phyloP scores from a whole-genome alignment of 1,140 invertebrate species.

The Cydia splendana region DNA sequence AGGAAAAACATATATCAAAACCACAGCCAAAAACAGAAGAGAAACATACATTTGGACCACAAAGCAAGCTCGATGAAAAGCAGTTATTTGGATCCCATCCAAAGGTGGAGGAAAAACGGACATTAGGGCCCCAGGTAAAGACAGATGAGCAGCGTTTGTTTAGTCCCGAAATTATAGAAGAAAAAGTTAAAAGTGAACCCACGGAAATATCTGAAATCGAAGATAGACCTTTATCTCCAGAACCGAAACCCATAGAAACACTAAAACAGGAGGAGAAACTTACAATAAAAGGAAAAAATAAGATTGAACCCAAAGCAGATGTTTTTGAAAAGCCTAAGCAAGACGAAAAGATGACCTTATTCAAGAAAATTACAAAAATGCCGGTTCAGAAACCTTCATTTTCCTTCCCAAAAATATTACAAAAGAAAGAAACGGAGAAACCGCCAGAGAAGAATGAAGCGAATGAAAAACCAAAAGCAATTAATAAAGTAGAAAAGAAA shows the following conservation, averaged over 20 bases:
- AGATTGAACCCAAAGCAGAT: not conserved
- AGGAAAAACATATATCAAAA: not conserved
- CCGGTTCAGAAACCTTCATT: conserved; percentile 68
- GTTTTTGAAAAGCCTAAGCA: conserved; percentile 56
- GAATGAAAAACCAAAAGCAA: conserved; percentile 46
- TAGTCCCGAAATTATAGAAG: not conserved
- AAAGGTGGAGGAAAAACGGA: not conserved
- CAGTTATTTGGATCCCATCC: conserved; percentile 1
- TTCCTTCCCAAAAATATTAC: conserved; percentile 65
- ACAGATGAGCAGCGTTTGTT: conserved; percentile 11
- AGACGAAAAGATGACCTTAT: conserved; percentile 72
- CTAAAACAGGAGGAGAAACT: conserved; percentile 51
- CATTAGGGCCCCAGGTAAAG: conserved; percentile 3
- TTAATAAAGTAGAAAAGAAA: conserved; percentile 55
- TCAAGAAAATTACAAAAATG: conserved; percentile 76
- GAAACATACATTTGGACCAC: conserved; percentile 53
- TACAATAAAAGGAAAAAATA: conserved; percentile 16
- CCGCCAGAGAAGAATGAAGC: conserved; percentile 38
- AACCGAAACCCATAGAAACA: conserved; percentile 36
- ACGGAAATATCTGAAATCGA: not conserved
- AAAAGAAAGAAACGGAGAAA: conserved; percentile 68
- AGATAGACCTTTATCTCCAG: conserved; percentile 25
- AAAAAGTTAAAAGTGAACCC: not conserved
- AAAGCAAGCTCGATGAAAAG: conserved; percentile 53
- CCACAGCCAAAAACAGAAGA: conserved; percentile 39